These are phyloP conservation scores for Corythornis leucogaster DNA, from an alignment of 2,797 vertebrate species.

Conservation along the genomic window DNA sequence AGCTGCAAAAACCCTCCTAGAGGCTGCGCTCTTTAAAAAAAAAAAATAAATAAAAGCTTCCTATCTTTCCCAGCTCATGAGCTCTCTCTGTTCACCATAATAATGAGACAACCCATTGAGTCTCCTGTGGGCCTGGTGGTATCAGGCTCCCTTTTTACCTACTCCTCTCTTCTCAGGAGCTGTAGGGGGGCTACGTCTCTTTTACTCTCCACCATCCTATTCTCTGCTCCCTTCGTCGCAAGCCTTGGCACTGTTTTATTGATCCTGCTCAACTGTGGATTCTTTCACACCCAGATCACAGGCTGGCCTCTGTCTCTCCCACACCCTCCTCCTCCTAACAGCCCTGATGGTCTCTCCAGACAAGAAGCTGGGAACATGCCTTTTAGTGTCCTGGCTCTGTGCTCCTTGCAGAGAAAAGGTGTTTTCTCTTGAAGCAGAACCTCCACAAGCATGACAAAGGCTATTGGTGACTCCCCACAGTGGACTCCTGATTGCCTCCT, in stretches of 20 bases:
- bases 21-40: conserved; percentile 56
- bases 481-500: neutral
- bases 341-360: neutral
- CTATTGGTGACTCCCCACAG: neutral
- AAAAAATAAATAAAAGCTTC: conserved; percentile 70
- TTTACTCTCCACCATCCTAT: conserved; percentile 54
- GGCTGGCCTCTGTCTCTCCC: conserved; percentile 12
- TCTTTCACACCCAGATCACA: conserved; percentile 64
- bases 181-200: conserved; percentile 64
- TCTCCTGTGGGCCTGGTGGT: conserved; percentile 64
- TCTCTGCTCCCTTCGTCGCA: conserved; percentile 19
- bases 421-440: neutral
- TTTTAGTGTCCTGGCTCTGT: neutral
- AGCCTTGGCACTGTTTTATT: conserved; percentile 47
- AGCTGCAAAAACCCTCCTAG: conserved; percentile 71
- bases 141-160: conserved; percentile 61
- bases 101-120: conserved; percentile 76
- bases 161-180: conserved; percentile 65
- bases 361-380: neutral
- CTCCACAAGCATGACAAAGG: neutral
- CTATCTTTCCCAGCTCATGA: conserved; percentile 74
- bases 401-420: neutral
- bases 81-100: conserved; percentile 66
- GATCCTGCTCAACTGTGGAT: conserved; percentile 45
- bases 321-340: neutral